Evolutionary conservation across 1,140 invertebrate species (phyloP), one percentile per base, ranked within the genome.

Genomic region (Drosophila orena): DNA sequence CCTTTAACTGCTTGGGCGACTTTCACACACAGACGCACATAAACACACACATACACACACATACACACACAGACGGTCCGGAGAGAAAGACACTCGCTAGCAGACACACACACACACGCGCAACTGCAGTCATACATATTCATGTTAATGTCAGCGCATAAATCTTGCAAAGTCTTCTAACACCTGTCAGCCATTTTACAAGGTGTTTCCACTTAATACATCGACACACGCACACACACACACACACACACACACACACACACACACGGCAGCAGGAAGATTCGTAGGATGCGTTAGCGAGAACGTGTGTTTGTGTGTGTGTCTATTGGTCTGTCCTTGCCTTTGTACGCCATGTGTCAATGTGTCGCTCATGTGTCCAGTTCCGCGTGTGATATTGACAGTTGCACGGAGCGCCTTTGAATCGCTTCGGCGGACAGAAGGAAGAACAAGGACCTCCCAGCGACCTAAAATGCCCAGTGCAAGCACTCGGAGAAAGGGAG

Each of bases 81-180:
- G n/a, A 12, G 24, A 50, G 47, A 34, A 17, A 50, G 47, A 50
- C 47, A 35, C 27, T 37, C 38, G 14, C 46, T 43, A 17, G 11
- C 20, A 42, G 43, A 47, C 27, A 62, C 35, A 42, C 49, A 47
- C 27, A 62, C 35, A 62, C 52, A 43, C 27, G 47, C 17, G 60
- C 59, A 49, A 46, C 61, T 79, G 83, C 61, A 80, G 68, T 59
- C 56, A 88, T 88, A 88, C 84, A 88, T 88, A 88, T 88, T 88
- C 84, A 88, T 88, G 84, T 88, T 88, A 88, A 88, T 88, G 84
- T 88, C 84, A 89, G 84, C 84, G 79, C 84, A 88, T 88, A 88
- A 88, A 88, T 88, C 84, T 88, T 88, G 84, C 84, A 88, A 88
- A 88, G 84, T 88, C 84, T 88, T 88, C 84, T 89, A 88, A 88